These are phyloP conservation scores for Cyprinodon diabolis DNA, from an alignment of 2,797 vertebrate genomes.

Conservation along the genomic window DNA sequence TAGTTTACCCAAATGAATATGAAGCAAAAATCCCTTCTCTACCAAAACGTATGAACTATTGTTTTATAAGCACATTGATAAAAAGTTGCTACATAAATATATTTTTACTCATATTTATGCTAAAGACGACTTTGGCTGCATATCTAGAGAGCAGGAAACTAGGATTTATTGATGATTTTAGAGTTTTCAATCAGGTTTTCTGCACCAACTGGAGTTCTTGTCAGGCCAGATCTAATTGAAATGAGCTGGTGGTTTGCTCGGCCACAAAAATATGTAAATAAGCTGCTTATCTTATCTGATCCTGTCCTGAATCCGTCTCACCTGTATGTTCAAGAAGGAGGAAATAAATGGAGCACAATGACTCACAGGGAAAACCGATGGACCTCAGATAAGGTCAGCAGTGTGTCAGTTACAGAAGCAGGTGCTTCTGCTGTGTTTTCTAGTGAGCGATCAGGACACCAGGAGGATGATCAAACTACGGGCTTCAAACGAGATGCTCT, in stretches of 20 bases:
- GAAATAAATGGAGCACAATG: background rate
- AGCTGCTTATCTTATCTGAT: background rate
- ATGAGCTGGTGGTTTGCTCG: background rate
- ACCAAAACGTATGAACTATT: background rate
- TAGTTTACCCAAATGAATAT: background rate
- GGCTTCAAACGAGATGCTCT: constrained; percentile 70
- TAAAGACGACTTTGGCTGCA: too few relatives aligned
- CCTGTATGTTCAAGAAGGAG: background rate
- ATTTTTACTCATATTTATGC: too few relatives aligned
- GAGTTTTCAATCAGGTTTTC: too few relatives aligned
- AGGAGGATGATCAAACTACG: constrained; percentile 71
- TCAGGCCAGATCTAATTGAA: background rate
- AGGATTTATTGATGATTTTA: too few relatives aligned
- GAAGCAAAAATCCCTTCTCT: background rate
- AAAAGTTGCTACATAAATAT: too few relatives aligned
- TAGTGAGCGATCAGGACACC: constrained; percentile 77
- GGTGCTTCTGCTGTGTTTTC: background rate
- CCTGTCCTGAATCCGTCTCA: background rate
- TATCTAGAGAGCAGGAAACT: too few relatives aligned
- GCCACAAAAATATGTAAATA: background rate
- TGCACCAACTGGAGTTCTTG: background rate
- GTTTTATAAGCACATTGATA: background rate
- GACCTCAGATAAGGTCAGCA: background rate
- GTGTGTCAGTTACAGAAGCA: background rate
- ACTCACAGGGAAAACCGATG: background rate